Base-by-base conservation (phyloP, 2,113 vertebrate species). In the Equus przewalskii region DNA sequence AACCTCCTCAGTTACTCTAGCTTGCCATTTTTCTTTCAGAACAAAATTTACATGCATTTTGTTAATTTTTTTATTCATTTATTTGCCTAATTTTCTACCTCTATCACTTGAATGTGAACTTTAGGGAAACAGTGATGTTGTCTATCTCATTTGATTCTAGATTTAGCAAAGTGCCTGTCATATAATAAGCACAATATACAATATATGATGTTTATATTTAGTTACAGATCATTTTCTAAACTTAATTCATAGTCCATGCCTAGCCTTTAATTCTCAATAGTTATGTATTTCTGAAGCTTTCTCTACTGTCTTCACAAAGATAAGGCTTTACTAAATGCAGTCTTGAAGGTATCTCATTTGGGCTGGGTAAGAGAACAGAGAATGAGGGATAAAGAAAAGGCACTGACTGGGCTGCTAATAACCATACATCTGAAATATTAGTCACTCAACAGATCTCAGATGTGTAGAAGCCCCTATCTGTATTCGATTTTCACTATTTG, bases 401-500 rank as follows among this genome's bases (percentile, higher is more conserved):
- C 46, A 22, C 15, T 91, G 75, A 22, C 15, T 91, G 75, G 49
- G 49, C 24, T 56, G 72, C 46, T 94, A 76, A 91, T 80, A 93
- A 92, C 33, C 9, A 14, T 85, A 65, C 49, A 51, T 1, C 5
- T 46, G 46, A 97, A 96, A 69, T 88, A 86, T 12, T 97, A 81
- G 91, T 54, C 76, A 75, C 85, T 83, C 64, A 54, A 78, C 84
- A 94, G 56, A 78, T 73, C n/a, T 83, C 44, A 67, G 64, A 79
- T 60, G 44, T 9, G 18, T 46, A 18, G 18, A 79, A 65, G 0
- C 26, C 13, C 58, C 33, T 46, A 46, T 96, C 36, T 91, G 7
- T 83, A 92, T 97, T 96, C 1, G 60, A 28, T 88, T 98, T 69
- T 54, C 89, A 60, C 58, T 96, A 12, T 97, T 97, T 58, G 88